Percentiles rank a stretch among this genome's conserved stretches.
phyloP scores from a whole-genome alignment of 1,140 invertebrate genomes.

The Drosophila saltans region DNA sequence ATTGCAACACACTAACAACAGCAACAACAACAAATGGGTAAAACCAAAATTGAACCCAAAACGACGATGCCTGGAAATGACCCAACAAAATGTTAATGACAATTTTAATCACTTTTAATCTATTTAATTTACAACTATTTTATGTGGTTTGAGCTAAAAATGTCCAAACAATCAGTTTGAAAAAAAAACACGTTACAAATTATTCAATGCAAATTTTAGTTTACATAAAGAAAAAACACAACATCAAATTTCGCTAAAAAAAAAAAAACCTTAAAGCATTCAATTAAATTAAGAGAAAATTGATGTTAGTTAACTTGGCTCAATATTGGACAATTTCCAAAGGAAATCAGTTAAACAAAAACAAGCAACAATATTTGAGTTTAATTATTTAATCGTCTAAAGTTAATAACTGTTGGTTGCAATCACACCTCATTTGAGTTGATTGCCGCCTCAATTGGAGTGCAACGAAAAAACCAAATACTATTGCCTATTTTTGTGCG shows the following conservation, averaged over 20 bases:
- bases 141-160: background rate
- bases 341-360: no score
- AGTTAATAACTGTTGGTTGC: conserved; percentile 2
- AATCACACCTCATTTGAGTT: conserved; percentile 5
- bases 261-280: no score
- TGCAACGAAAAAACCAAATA: background rate
- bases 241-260: no score
- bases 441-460: background rate
- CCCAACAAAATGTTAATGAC: conserved; percentile 48
- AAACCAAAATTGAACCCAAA: background rate
- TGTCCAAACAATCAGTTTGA: no score
- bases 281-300: no score
- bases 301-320: no score
- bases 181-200: no score
- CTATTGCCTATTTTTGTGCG: background rate
- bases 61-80: conserved; percentile 8
- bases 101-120: conserved; percentile 60
- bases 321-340: no score
- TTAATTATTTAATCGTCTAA: background rate
- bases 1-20: conserved; percentile 26
- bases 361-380: background rate
- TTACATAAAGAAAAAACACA: background rate
- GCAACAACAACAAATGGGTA: conserved; percentile 6
- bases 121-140: conserved; percentile 30
- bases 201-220: background rate